A percentile compares a stretch with the other conserved stretches of the same genome.
phyloP scores from a whole-genome alignment of 2,113 vertebrate genomes.

The Tragelaphus scriptus region DNA sequence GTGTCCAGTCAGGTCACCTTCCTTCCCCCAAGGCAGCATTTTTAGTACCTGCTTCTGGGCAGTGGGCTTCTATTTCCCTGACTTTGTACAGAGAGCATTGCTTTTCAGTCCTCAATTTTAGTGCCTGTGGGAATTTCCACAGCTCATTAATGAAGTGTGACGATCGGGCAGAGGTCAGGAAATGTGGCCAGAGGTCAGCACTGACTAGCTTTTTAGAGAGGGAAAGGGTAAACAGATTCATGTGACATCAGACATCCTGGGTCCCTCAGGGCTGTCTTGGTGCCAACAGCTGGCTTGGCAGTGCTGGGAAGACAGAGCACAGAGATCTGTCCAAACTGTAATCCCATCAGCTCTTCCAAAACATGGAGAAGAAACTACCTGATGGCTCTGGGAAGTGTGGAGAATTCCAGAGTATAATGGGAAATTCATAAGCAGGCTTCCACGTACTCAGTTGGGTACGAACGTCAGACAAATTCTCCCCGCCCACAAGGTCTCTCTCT shows the following conservation, averaged over 20 bases:
- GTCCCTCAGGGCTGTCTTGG: neutral
- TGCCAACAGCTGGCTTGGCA: neutral
- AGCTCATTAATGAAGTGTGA: neutral
- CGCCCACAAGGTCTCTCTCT: neutral
- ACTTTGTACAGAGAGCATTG: neutral
- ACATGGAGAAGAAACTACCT: neutral
- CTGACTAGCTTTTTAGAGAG: neutral
- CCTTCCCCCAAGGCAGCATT: neutral
- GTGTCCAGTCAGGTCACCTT: neutral
- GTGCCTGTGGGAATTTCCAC: neutral
- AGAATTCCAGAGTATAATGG: neutral
- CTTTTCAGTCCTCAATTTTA: neutral
- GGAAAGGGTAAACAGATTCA: neutral
- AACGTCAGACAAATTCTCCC: neutral
- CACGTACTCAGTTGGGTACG: neutral
- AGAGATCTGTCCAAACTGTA: neutral
- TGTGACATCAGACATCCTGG: neutral
- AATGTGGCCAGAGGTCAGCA: neutral
- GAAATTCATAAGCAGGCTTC: neutral
- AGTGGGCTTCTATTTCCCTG: neutral
- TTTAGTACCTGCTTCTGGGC: neutral
- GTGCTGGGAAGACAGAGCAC: neutral
- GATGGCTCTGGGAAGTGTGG: neutral
- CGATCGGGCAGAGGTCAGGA: neutral
- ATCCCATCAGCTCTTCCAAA: neutral